Percentiles rank a stretch among this genome's conserved stretches.
These are phyloP conservation scores for Philereme vetulata DNA, from an alignment of 2,888 invertebrate species.

Conservation along the genomic window DNA sequence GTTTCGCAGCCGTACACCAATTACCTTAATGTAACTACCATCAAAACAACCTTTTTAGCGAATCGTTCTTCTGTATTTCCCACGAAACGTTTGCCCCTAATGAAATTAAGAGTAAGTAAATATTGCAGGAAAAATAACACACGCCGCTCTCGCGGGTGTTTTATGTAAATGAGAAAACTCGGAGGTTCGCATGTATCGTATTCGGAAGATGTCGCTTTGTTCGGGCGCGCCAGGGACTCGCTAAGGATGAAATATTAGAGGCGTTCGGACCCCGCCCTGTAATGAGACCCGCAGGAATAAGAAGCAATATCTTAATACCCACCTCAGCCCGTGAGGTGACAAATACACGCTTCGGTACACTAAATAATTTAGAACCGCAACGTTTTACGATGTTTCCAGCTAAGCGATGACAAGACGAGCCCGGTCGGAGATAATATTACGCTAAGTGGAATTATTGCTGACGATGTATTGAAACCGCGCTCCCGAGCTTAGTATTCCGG, in stretches of 20 bases:
- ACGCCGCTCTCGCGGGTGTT: constrained; percentile 50
- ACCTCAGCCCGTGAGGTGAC: constrained; percentile 71
- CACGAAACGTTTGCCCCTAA: constrained; percentile 67
- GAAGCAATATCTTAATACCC: constrained; percentile 82
- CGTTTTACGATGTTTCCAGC: constrained; percentile 65
- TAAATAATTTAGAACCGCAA: constrained; percentile 79
- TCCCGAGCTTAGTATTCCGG: constrained; percentile 52
- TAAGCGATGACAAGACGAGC: constrained; percentile 65
- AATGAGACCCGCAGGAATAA: constrained; percentile 80
- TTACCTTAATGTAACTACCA: constrained; percentile 80
- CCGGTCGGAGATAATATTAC: constrained; percentile 52
- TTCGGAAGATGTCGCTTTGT: constrained; percentile 47
- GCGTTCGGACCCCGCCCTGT: constrained; percentile 68
- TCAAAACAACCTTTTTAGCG: constrained; percentile 76
- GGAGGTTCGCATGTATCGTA: constrained; percentile 51
- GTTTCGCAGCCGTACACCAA: constrained; percentile 76
- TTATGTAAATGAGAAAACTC: constrained; percentile 64
- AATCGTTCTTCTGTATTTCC: constrained; percentile 65
- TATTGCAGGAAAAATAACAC: constrained; percentile 44
- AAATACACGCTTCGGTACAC: constrained; percentile 77
- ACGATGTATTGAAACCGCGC: constrained; percentile 53
- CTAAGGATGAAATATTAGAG: constrained; percentile 76
- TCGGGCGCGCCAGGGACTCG: constrained; percentile 51
- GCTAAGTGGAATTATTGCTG: constrained; percentile 68
- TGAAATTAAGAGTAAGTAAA: constrained; percentile 69